These are phyloP conservation scores for Tragelaphus buxtoni DNA, from an alignment of 2,113 vertebrate genomes.

Conservation along the genomic window DNA sequence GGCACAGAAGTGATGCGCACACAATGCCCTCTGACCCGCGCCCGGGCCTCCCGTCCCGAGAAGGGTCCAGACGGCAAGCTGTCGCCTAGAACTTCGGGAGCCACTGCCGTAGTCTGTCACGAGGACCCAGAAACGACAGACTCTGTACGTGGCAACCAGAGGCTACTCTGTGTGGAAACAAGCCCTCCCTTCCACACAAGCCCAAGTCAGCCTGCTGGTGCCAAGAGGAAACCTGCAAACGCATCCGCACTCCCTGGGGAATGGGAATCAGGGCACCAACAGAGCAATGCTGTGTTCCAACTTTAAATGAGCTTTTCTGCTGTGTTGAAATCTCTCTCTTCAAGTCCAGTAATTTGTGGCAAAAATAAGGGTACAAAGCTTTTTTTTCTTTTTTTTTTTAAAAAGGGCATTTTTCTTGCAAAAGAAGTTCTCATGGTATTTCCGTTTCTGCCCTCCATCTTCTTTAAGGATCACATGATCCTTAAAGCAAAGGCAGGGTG, in stretches of 20 bases:
- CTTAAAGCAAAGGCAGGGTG: neutral
- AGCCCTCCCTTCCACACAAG: neutral
- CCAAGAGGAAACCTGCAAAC: neutral
- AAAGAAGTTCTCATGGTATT: neutral
- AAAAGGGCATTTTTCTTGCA: neutral
- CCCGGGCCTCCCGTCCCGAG: neutral
- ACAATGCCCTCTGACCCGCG: neutral
- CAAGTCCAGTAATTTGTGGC: neutral
- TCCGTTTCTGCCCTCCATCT: neutral
- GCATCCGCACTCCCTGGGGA: neutral
- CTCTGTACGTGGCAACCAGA: neutral
- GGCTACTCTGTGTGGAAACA: constrained; percentile 6
- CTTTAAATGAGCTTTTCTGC: neutral
- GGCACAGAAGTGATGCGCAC: neutral
- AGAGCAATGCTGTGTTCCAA: neutral
- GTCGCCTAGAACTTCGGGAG: neutral
- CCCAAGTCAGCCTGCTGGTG: neutral
- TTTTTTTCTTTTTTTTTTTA: neutral
- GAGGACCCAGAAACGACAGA: constrained; percentile 29
- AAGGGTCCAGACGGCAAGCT: neutral
- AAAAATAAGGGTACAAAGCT: neutral
- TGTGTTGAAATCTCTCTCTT: neutral
- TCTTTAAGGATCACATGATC: neutral
- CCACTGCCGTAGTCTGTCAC: neutral
- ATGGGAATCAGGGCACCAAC: neutral